A percentile compares a stretch with the other conserved stretches of the same genome.
Conservation (phyloP, 2,888 invertebrate species). For the Cryptosula pallasiana region DNA sequence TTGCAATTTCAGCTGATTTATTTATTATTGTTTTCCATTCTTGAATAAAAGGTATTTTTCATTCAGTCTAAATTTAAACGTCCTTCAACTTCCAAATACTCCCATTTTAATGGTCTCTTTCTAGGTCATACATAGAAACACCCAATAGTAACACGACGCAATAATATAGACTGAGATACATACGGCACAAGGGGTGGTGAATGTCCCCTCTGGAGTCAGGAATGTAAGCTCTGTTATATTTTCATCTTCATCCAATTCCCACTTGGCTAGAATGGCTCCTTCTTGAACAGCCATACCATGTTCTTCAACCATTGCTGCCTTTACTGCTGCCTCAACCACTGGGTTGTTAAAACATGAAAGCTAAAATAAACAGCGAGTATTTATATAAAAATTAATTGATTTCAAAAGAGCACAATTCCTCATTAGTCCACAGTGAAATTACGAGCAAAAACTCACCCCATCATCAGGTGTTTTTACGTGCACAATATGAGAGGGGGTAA, state of each 20-base stretch:
- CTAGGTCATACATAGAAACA: no score
- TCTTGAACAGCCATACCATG: conserved; percentile 39
- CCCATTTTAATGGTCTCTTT: no score
- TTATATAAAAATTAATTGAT: no score
- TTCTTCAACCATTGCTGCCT: conserved; percentile 32
- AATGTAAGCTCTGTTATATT: conserved; percentile 25
- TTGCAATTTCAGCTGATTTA: no score
- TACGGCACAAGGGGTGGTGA: conserved; percentile 9
- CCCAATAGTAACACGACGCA: no score
- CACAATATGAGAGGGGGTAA: conserved; percentile 59
- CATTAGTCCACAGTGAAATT: no score
- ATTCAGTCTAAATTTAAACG: no score
- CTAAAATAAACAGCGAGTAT: conserved; percentile 33
- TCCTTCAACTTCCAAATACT: no score
- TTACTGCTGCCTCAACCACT: conserved; percentile 38
- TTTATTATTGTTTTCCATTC: no score
- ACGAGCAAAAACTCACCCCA: conserved; percentile 9
- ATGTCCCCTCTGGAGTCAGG: conserved; percentile 3
- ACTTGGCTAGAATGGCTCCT: conserved; percentile 44
- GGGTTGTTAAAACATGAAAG: conserved; percentile 46
- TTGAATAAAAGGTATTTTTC: no score
- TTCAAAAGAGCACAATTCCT: no score
- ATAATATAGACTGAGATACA: neutral
- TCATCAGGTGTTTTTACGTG: conserved; percentile 55
- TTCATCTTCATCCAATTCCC: conserved; percentile 32